phyloP scores from a whole-genome alignment of 2,888 invertebrate species.

The Eristalinus sepulchralis region DNA sequence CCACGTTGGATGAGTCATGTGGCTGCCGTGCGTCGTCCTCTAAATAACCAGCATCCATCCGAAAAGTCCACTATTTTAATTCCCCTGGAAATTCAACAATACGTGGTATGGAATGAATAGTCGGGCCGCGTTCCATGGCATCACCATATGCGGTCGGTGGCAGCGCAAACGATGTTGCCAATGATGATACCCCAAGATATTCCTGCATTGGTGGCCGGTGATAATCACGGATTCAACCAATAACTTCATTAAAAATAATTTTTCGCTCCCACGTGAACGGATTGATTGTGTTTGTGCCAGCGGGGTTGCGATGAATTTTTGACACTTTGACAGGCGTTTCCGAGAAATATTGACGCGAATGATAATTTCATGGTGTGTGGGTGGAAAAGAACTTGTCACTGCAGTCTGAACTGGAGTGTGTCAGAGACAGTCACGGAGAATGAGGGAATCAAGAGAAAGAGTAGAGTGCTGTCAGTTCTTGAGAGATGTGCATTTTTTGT shows the following conservation, averaged over 20 bases:
- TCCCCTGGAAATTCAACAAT: conserved; percentile 28
- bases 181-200: conserved; percentile 43
- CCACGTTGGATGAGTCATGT: conserved; percentile 18
- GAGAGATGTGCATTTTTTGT: no score
- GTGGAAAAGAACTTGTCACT: not conserved
- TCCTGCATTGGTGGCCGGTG: conserved; percentile 16
- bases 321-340: conserved; percentile 57
- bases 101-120: not conserved
- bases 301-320: conserved; percentile 32
- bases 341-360: conserved; percentile 22
- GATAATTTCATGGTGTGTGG: conserved; percentile 30
- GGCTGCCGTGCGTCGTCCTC: conserved; percentile 4
- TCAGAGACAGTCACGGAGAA: not conserved
- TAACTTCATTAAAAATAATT: conserved; percentile 68
- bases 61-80: conserved; percentile 56
- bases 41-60: conserved; percentile 48
- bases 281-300: conserved; percentile 8
- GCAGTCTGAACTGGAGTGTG: not conserved
- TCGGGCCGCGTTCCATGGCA: not conserved
- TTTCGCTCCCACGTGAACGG: conserved; percentile 35
- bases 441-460: no score
- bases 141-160: not conserved
- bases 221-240: conserved; percentile 52
- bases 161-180: conserved; percentile 17
- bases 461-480: no score